Evolutionary conservation across 1,140 invertebrate genomes (phyloP), one percentile per base, ranked within the genome.

Genomic region (Gonioctena quinquepunctata): DNA sequence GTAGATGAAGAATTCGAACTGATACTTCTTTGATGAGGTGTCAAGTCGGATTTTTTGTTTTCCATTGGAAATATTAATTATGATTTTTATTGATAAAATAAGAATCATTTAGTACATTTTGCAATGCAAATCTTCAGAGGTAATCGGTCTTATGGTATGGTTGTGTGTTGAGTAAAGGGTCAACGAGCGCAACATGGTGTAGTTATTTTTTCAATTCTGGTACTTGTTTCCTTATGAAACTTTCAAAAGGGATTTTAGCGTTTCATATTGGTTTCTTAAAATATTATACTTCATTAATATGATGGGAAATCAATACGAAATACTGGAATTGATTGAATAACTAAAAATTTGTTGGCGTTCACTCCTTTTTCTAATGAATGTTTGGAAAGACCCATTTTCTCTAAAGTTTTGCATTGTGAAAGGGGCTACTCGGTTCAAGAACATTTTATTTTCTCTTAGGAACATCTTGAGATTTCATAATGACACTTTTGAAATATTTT

Each of bases 391-490:
- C 66, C 57, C 71, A 16, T 74, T 57, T 75, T 80, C 75, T 18
- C 72, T 77, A 79, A 77, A 76, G 71, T 81, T 73, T 78, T 77
- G 70, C 81, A 82, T 62, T 85, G 86, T 68, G 81, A 83, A 63
- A 80, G 85, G 57, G 73, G 65, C 68, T 87, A 86, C 76, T 79
- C 78, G 52, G 80, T 85, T 59, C 76, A 77, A n/a, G 50, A 83
- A 85, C 66, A 83, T 80, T 26, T 75, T 87, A 68, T 76, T 77
- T 54, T 71, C 73, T 33, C 68, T 59, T 26, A 50, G 68, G 48
- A 70, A 70, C 49, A 71, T 75, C 66, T 21, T 72, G 11, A 68
- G 68, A 61, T 54, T 69, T 65, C 70, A 70, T 48, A 57, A 69
- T 11, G 69, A 74, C 65, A 73, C 69, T 57, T 48, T 66, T 66